A percentile compares a stretch with the other conserved stretches of the same genome.
Conservation (phyloP, 2,113 vertebrate species). For the Capreolus pygargus region DNA sequence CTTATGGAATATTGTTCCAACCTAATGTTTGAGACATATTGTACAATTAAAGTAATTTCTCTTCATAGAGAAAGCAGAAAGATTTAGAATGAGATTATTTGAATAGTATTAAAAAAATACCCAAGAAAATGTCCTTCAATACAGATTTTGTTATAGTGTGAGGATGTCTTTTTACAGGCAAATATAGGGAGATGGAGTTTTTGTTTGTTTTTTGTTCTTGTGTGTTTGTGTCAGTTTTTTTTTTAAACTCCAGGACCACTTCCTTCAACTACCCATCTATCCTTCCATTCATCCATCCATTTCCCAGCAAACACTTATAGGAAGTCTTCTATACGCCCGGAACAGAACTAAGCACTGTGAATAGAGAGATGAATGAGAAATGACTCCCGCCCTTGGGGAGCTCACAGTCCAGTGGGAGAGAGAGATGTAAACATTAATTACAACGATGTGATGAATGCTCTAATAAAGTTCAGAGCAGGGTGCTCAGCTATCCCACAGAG, state of each 20-base stretch:
- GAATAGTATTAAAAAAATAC: not conserved
- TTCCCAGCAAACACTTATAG: not conserved
- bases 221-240: not conserved
- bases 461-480: slow-evolving; percentile 57
- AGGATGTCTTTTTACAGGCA: not conserved
- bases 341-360: not conserved
- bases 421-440: slow-evolving; percentile 40
- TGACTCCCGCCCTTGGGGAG: not conserved
- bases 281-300: not conserved
- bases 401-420: not conserved
- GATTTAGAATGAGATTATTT: slow-evolving; percentile 23
- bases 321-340: not conserved
- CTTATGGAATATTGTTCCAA: not conserved
- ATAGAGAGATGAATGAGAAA: slow-evolving; percentile 37
- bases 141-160: not conserved
- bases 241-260: not conserved
- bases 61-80: not conserved
- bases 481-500: slow-evolving; percentile 30
- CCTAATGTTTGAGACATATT: not conserved
- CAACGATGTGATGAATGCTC: slow-evolving; percentile 3
- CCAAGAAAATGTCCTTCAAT: not conserved
- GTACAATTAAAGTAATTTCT: not conserved
- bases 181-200: not conserved
- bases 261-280: not conserved
- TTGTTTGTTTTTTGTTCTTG: not conserved